phyloP scores from a whole-genome alignment of 2,113 vertebrate species.

The Siniperca knerii region DNA sequence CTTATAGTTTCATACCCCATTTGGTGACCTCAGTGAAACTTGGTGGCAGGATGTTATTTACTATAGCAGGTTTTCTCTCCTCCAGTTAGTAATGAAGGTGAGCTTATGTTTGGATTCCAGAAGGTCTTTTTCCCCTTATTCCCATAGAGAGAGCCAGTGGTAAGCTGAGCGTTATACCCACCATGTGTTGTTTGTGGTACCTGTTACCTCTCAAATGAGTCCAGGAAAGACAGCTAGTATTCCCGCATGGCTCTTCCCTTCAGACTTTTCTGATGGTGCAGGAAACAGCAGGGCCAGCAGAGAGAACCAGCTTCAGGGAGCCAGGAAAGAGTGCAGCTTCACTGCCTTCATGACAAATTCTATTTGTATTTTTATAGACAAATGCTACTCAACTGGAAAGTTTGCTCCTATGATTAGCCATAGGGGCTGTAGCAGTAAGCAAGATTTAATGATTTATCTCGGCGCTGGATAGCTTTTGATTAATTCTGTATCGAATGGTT shows the following conservation, averaged over 20 bases:
- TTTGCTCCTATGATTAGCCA: slow-evolving; percentile 73
- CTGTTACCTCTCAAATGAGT: slow-evolving; percentile 79
- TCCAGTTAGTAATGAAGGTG: slow-evolving; percentile 46
- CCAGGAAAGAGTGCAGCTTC: slow-evolving; percentile 55
- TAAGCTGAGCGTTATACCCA: slow-evolving; percentile 47
- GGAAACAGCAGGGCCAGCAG: slow-evolving; percentile 68
- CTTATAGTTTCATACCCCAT: slow-evolving; percentile 3
- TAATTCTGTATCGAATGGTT: slow-evolving; percentile 79
- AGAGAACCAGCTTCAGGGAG: slow-evolving; percentile 56
- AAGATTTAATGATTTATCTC: slow-evolving; percentile 80
- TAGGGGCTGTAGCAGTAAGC: slow-evolving; percentile 69
- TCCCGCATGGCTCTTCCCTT: slow-evolving; percentile 67
- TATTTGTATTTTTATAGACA: slow-evolving; percentile 79
- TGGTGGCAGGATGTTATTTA: slow-evolving; percentile 25
- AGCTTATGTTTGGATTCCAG: slow-evolving; percentile 44
- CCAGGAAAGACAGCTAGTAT: slow-evolving; percentile 75
- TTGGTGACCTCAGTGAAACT: slow-evolving; percentile 16
- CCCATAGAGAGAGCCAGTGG: slow-evolving; percentile 38
- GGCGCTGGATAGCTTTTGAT: slow-evolving; percentile 76
- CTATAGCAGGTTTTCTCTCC: slow-evolving; percentile 26
- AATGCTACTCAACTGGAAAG: slow-evolving; percentile 74
- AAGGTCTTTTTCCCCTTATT: slow-evolving; percentile 31
- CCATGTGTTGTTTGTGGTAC: slow-evolving; percentile 67
- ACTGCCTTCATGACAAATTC: slow-evolving; percentile 73
- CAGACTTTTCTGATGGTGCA: slow-evolving; percentile 73